Evolutionary conservation across 2,113 vertebrate species (phyloP), one percentile per base, ranked within the genome.

Genomic region (Upupa epops): DNA sequence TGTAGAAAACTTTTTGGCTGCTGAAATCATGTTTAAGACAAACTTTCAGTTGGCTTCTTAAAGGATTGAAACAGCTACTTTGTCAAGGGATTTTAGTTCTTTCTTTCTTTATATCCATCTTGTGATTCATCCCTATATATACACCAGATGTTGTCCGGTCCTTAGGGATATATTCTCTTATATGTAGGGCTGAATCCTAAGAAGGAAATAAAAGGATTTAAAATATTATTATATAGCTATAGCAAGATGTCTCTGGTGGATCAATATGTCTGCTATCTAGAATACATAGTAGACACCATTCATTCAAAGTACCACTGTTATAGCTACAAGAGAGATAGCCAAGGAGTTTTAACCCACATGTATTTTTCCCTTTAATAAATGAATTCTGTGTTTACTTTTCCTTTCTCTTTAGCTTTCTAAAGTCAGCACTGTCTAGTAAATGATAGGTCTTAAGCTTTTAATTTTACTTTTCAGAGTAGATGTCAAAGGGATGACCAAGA

Each of bases 141-240:
- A 90, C 64, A 65, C 65, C 76, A 95, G 78, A 92, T 89, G 68
- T 75, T 93, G 80, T 82, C 87, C 66, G 9, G 65, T 93, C 87
- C 80, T 90, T 75, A 69, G 74, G 66, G 79, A 34, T 95, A 64
- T 86, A 83, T 95, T 95, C 51, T 92, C 54, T 83, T 86, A 28
- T 71, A 86, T 59, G 42, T 76, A 59, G 81, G 83, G 21, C 42
- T 92, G 84, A 96, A 94, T 88, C 48, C 48, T 92, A 93, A 94
- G 61, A 94, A 96, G 78, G 48, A 95, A 96, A 93, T 91, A 85
- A 95, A 89, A 92, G 34, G 55, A 89, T 90, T 93, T 86, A 79
- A 88, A 90, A 76, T 73, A 88, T 61, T 94, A 61, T 84, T 88
- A 52, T 68, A 73, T 70, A 87, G 83, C 74, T 76, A 51, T 46